Evolutionary conservation across 2,797 vertebrate genomes (phyloP).

Genomic region (Gymnoscopelus microlampas): DNA sequence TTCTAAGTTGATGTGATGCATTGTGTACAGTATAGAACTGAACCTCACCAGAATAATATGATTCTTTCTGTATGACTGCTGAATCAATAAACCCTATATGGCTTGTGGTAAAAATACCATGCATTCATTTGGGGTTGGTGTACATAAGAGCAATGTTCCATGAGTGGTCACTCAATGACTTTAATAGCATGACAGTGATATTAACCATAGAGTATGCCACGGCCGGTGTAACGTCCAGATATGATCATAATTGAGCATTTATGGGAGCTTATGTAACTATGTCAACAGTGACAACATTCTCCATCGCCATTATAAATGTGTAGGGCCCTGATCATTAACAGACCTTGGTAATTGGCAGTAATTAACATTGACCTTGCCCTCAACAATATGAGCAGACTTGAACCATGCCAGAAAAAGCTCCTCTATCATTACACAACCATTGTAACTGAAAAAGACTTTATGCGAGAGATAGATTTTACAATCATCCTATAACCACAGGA

Average conservation of each 20-base stretch:
- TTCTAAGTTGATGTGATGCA: slow-evolving; percentile 14
- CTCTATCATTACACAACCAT: slow-evolving; percentile 46
- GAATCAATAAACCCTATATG: slow-evolving; percentile 6
- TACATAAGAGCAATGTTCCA: background rate
- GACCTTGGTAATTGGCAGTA: slow-evolving; percentile 63
- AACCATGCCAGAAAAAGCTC: slow-evolving; percentile 48
- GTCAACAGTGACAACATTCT: slow-evolving; percentile 36
- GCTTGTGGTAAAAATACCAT: background rate
- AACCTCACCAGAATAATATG: background rate
- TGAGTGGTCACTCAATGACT: slow-evolving; percentile 16
- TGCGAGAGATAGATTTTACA: too few relatives aligned
- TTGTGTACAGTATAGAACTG: slow-evolving; percentile 6
- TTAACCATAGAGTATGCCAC: slow-evolving; percentile 37
- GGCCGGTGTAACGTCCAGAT: slow-evolving; percentile 17
- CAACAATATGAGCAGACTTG: slow-evolving; percentile 50
- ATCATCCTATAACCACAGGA: too few relatives aligned
- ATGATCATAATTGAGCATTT: slow-evolving; percentile 38
- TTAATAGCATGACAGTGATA: slow-evolving; percentile 33
- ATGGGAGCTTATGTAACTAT: slow-evolving; percentile 35
- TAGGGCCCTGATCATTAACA: slow-evolving; percentile 55
- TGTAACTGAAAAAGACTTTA: slow-evolving; percentile 40
- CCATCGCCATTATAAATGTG: slow-evolving; percentile 34
- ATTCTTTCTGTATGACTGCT: background rate
- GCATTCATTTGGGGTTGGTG: background rate
- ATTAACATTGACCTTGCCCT: slow-evolving; percentile 68